Percentiles rank a stretch among this genome's conserved stretches.
phyloP scores from a whole-genome alignment of 2,888 invertebrate species.

The Geotrupes spiniger region DNA sequence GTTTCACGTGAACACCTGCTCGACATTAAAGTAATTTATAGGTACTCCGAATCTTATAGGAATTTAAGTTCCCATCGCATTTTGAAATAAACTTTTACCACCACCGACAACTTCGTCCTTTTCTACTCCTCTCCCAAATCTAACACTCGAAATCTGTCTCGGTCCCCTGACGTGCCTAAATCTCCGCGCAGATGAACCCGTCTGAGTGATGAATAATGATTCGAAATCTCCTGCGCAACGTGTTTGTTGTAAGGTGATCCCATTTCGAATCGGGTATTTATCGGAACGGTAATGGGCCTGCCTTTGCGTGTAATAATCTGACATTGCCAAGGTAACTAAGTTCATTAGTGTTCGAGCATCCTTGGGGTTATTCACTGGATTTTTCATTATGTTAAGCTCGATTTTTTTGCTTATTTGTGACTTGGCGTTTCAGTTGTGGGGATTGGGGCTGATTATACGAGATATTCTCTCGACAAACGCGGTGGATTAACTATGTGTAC shows the following conservation, averaged over 20 bases:
- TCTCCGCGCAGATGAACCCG: background rate
- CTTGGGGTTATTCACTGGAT: conserved; percentile 4
- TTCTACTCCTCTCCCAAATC: too few relatives aligned
- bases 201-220: conserved; percentile 4
- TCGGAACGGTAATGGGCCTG: background rate
- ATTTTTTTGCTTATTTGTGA: background rate
- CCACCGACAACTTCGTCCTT: too few relatives aligned
- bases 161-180: background rate
- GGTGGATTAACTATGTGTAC: too few relatives aligned
- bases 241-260: conserved; percentile 5
- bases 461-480: too few relatives aligned
- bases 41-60: background rate
- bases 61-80: conserved; percentile 4
- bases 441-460: background rate
- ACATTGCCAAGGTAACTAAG: conserved; percentile 1
- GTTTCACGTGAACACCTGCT: conserved; percentile 1
- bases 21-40: background rate
- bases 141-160: too few relatives aligned
- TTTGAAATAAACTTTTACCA: too few relatives aligned
- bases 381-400: conserved; percentile 4
- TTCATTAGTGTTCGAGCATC: background rate
- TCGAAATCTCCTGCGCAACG: background rate
- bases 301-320: background rate
- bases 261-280: background rate
- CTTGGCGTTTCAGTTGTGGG: conserved; percentile 3